Conservation (phyloP, 2,888 invertebrate genomes). For the Camptogramma bilineatum region DNA sequence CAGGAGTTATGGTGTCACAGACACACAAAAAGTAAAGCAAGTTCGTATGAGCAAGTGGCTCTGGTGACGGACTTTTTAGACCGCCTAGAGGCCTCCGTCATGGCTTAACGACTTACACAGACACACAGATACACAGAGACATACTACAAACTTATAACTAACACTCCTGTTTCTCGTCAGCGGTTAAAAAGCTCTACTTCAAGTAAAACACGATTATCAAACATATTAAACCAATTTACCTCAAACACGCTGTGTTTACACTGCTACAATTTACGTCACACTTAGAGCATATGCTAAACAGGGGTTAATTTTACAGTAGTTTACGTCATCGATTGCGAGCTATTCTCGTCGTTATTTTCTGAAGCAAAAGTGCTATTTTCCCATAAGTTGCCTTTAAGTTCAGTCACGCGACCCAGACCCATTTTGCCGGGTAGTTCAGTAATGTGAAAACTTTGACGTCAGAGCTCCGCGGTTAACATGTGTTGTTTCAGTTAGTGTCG, state of each 20-base stretch:
- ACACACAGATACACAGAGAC: no score
- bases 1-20: no score
- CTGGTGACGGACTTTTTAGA: no score
- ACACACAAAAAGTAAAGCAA: no score
- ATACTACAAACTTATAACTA: no score
- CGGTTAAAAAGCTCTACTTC: background rate
- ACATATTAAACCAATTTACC: slow-evolving; percentile 31
- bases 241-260: slow-evolving; percentile 43
- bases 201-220: slow-evolving; percentile 22
- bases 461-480: slow-evolving; percentile 49
- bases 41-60: no score
- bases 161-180: no score
- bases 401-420: slow-evolving; percentile 70
- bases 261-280: slow-evolving; percentile 52
- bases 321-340: slow-evolving; percentile 55
- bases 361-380: slow-evolving; percentile 50
- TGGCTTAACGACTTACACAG: no score
- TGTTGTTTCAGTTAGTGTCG: slow-evolving; percentile 35
- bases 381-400: slow-evolving; percentile 45
- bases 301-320: slow-evolving; percentile 63
- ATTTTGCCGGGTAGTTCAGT: slow-evolving; percentile 54
- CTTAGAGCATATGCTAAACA: slow-evolving; percentile 55
- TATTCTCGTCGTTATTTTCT: slow-evolving; percentile 49
- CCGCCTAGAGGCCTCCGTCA: no score
- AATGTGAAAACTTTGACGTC: slow-evolving; percentile 81